Base-by-base conservation (phyloP, 1,140 invertebrate species). In the Matsumurasca onukii region DNA sequence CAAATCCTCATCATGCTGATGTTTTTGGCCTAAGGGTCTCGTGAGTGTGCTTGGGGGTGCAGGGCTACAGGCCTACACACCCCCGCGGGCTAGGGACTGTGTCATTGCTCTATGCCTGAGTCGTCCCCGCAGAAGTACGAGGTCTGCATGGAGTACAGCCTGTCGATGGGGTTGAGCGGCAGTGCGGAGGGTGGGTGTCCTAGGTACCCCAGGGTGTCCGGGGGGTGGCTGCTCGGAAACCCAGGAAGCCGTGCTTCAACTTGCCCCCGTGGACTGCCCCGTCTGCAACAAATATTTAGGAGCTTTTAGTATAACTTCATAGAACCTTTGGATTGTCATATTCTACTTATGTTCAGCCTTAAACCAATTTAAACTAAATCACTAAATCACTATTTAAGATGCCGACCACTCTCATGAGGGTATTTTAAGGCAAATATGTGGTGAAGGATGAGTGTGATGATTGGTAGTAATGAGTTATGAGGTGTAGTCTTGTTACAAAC, bases 71-170 rank as follows among this genome's bases (percentile, higher is more conserved):
- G 55, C 22, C 55, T 2, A 59, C 55, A 59, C 24, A 59, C 5
- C 22, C 15, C 2, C 25, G 25, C 24, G 25, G 25, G 30, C 30
- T 22, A 27, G 3, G 30, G n/a, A 62, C 31, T 31, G 22, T 62
- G 59, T 68, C 67, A 68, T 68, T 68, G 55, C 27, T 68, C 67
- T 1, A 68, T 49, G 39, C 31, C 45, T 1, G 66, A 31, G 64
- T 86, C 84, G 64, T 86, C 85, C 9, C 80, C 82, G 67, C 86
- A 83, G 78, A 87, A 87, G 73, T 86, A 87, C 1, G 84, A 86
- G 71, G 80, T 86, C 74, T 87, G 85, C 86, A 87, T 87, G 39
- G 85, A 86, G 70, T 87, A 86, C 0, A 87, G 76, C 29, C 85
- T 79, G 78, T 87, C 86, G 67, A 87, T 87, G 1, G 86, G 86